Evolutionary conservation across 2,888 invertebrate genomes (phyloP).

Genomic region (Patella depressa): DNA sequence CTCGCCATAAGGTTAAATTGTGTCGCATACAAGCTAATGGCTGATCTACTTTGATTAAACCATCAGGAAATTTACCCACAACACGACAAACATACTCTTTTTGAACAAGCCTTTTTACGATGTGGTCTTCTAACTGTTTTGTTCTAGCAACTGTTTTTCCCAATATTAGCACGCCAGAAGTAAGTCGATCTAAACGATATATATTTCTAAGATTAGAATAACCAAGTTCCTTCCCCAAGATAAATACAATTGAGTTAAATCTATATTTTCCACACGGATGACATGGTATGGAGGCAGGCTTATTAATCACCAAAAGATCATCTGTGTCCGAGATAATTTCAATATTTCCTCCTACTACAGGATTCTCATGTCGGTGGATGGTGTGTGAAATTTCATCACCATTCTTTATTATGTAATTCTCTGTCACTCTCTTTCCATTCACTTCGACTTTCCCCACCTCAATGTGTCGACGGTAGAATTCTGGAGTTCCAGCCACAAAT

Average conservation of each 20-base stretch:
- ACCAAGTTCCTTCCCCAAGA: conserved; percentile 95
- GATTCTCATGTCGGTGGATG: conserved; percentile 96
- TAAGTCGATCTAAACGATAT: conserved; percentile 95
- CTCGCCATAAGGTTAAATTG: conserved; percentile 90
- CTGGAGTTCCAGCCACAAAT: conserved; percentile 79
- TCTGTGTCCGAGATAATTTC: conserved; percentile 98
- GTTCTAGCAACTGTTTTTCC: conserved; percentile 95
- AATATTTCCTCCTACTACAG: conserved; percentile 92
- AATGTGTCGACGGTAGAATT: conserved; percentile 71
- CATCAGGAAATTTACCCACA: conserved; percentile 71
- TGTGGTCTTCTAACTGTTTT: conserved; percentile 94
- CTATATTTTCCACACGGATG: conserved; percentile 98
- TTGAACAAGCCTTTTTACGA: conserved; percentile 89
- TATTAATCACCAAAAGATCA: conserved; percentile 99
- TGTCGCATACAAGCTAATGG: conserved; percentile 94
- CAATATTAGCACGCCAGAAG: conserved; percentile 93
- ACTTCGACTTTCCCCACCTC: conserved; percentile 53
- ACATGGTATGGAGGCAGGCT: conserved; percentile 99
- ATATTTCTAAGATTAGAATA: conserved; percentile 93
- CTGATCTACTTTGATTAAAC: conserved; percentile 86
- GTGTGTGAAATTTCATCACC: conserved; percentile 91
- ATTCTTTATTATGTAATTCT: conserved; percentile 91
- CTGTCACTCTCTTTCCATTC: conserved; percentile 82
- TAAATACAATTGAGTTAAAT: conserved; percentile 96
- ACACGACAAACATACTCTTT: conserved; percentile 76